Evolutionary conservation across 2,113 vertebrate genomes (phyloP), one percentile per base, ranked within the genome.

Genomic region (Tupaia chinensis): DNA sequence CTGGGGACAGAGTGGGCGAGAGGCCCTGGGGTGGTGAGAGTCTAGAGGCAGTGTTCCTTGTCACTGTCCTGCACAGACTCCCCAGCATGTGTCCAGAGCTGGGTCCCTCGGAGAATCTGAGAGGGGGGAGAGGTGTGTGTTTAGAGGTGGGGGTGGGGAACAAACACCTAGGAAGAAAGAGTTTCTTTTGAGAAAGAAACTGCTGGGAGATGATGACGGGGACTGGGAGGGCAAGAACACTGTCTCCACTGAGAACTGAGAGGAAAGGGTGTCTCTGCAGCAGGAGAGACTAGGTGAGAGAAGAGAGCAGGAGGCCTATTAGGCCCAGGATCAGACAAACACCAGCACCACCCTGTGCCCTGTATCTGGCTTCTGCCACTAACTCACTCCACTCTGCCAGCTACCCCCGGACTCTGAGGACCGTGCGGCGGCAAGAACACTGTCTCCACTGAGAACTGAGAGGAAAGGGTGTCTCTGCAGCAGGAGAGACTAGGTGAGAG

Each of bases 401-500:
- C 97, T 97, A 98, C 66, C 98, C 98, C 34, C 84, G 97, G 93
- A 98, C 98, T 10, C 95, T 97, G 19, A 95, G 97, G 82, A 96
- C 97, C 6, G 73, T 97, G 65, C 92, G 97, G 29, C 96, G 72
- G 7, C 61, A 10, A 84, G 76, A 86, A 56, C 12, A 11, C 56
- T 3, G 1, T 44, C 29, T 63, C 54, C 23, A 34, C 29, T 15
- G 58, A 74, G 81, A 60, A 29, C 61, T 17, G 15, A 83, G 56
- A 34, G 63, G 25, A 53, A 60, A 60, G 19, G 11, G 7, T 19
- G 34, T 6, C 1, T 7, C 66, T 22, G 16, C 2, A 9, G 65
- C 56, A 63, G 78, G 69, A 34, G 22, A 91, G 20, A n/a, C 70
- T 23, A 60, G n/a, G 17, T 20, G 29, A 78, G 12, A 76, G 23